Conservation (phyloP, 2,113 vertebrate genomes). For the Todiramphus chloris region DNA sequence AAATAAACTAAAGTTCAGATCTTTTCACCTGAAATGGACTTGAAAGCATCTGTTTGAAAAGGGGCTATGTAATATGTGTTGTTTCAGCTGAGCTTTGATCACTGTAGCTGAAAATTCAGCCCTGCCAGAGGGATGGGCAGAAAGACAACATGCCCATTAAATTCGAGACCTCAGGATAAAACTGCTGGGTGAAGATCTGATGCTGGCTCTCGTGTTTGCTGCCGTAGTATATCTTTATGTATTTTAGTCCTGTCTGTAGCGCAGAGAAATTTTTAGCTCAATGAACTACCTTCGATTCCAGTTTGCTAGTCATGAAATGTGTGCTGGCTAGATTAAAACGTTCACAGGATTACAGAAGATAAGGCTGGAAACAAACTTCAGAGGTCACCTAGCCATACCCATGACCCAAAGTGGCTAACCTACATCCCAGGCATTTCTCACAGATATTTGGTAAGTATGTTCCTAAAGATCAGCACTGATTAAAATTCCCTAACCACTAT, state of each 20-base stretch:
- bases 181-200: background rate
- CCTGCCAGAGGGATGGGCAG: background rate
- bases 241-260: background rate
- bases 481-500: background rate
- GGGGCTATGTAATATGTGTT: background rate
- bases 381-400: background rate
- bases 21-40: constrained; percentile 18
- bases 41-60: background rate
- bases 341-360: background rate
- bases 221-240: background rate
- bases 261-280: background rate
- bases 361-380: background rate
- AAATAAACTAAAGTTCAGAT: constrained; percentile 15
- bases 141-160: background rate
- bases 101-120: background rate
- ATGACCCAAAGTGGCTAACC: background rate
- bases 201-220: background rate
- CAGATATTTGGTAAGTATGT: background rate
- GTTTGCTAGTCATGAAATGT: background rate
- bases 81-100: constrained; percentile 2
- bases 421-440: background rate
- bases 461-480: background rate
- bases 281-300: background rate
- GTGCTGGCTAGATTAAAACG: background rate
- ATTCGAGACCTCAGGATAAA: background rate